phyloP scores from a whole-genome alignment of 2,888 invertebrate species.

The Cyclophora punctaria region DNA sequence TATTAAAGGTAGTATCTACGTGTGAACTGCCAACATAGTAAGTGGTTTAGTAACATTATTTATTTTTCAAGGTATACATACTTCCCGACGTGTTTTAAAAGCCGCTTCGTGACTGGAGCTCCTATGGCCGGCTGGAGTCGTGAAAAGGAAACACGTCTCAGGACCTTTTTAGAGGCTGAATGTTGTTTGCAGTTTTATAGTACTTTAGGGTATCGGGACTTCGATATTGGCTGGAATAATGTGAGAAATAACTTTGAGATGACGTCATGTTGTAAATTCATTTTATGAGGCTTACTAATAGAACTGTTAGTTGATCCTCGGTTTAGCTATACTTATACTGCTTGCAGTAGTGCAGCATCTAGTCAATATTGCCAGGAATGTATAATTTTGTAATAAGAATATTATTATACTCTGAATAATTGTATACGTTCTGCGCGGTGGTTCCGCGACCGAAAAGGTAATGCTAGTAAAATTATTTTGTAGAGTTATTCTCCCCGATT shows the following conservation, averaged over 20 bases:
- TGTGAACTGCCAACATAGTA: slow-evolving; percentile 9
- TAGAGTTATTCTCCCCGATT: no score
- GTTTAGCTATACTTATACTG: no score
- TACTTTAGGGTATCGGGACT: slow-evolving; percentile 9
- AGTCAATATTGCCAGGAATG: no score
- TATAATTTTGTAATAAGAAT: no score
- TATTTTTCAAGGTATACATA: slow-evolving; percentile 16
- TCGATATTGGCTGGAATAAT: slow-evolving; percentile 1
- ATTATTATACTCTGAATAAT: no score
- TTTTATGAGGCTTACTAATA: no score
- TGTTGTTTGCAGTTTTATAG: slow-evolving; percentile 13
- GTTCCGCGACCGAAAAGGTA: no score
- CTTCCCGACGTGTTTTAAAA: slow-evolving; percentile 9
- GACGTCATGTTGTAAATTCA: no score
- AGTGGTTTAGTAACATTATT: slow-evolving; percentile 12
- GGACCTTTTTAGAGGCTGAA: slow-evolving; percentile 30
- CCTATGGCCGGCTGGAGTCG: slow-evolving; percentile 20
- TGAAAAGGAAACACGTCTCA: slow-evolving; percentile 31
- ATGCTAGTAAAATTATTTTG: no score
- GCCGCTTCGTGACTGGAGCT: slow-evolving; percentile 25
- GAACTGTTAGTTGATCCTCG: no score
- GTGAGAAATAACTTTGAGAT: background rate
- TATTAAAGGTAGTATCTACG: background rate
- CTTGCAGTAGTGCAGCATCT: no score
- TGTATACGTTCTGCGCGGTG: no score